phyloP scores from a whole-genome alignment of 2,888 invertebrate species.

The Calameuta filiformis region DNA sequence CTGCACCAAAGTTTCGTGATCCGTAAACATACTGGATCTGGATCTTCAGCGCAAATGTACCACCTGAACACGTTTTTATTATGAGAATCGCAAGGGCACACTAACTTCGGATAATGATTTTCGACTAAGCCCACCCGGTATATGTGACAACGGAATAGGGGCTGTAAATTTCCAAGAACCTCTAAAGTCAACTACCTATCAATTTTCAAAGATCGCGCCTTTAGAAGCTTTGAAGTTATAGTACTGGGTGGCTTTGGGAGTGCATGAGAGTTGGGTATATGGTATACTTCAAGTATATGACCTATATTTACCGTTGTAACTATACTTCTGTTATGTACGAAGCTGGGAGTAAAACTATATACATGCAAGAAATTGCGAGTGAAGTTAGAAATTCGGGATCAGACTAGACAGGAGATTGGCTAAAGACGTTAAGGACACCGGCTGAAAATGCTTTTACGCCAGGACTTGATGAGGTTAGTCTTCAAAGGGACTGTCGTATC shows the following conservation, averaged over 20 bases:
- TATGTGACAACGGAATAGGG: not conserved
- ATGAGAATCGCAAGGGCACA: not conserved
- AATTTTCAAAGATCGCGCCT: not conserved
- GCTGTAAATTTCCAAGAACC: not conserved
- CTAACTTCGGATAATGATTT: not conserved
- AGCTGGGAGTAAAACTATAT: not conserved
- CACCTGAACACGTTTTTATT: not conserved
- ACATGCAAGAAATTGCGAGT: not conserved
- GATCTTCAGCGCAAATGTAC: not conserved
- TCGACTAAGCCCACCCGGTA: not conserved
- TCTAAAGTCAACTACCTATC: not conserved
- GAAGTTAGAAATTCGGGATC: not conserved
- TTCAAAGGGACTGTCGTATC: not conserved
- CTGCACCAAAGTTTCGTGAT: too few relatives aligned
- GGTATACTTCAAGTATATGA: not conserved
- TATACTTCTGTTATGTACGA: not conserved
- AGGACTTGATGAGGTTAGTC: not conserved
- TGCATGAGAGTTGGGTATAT: not conserved
- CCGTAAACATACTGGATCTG: too few relatives aligned
- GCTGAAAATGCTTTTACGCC: not conserved
- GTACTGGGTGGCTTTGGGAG: not conserved
- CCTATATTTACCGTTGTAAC: not conserved
- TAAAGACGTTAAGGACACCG: not conserved
- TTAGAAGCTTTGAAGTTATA: not conserved
- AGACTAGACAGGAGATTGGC: not conserved